Evolutionary conservation across 2,113 vertebrate species (phyloP).

Genomic region (Pseudorasbora parva): DNA sequence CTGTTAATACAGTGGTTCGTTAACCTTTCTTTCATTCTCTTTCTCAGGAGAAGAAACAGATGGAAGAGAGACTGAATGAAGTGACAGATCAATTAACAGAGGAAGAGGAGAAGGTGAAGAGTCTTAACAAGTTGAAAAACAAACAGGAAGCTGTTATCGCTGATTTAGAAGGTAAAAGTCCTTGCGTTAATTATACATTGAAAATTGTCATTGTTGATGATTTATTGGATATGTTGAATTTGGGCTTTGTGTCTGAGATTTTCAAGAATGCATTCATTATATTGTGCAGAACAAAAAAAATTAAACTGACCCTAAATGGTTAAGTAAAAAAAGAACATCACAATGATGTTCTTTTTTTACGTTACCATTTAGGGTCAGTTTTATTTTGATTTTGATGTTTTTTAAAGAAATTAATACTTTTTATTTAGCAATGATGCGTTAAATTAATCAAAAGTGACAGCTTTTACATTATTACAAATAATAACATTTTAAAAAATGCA

Average conservation of each 20-base stretch:
- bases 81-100: slow-evolving; percentile 84
- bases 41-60: slow-evolving; percentile 83
- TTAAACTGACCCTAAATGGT: too few species aligned
- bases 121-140: slow-evolving; percentile 87
- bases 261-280: neutral
- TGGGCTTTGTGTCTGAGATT: neutral
- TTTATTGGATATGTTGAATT: neutral
- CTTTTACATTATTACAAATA: neutral
- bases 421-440: neutral
- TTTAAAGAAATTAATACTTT: neutral
- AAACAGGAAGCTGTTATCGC: slow-evolving; percentile 88
- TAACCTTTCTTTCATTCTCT: neutral
- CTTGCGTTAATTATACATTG: neutral
- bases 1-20: neutral
- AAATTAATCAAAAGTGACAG: neutral
- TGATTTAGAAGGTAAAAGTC: slow-evolving; percentile 83
- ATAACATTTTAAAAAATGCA: neutral
- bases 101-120: slow-evolving; percentile 91
- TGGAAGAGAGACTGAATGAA: slow-evolving; percentile 86
- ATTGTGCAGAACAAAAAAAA: too few species aligned
- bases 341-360: too few species aligned
- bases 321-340: too few species aligned
- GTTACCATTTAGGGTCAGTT: neutral
- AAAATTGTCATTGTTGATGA: too few species aligned
- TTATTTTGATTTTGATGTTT: too few species aligned